Conservation (phyloP, 1,140 invertebrate species). For the Rhynchophorus ferrugineus region DNA sequence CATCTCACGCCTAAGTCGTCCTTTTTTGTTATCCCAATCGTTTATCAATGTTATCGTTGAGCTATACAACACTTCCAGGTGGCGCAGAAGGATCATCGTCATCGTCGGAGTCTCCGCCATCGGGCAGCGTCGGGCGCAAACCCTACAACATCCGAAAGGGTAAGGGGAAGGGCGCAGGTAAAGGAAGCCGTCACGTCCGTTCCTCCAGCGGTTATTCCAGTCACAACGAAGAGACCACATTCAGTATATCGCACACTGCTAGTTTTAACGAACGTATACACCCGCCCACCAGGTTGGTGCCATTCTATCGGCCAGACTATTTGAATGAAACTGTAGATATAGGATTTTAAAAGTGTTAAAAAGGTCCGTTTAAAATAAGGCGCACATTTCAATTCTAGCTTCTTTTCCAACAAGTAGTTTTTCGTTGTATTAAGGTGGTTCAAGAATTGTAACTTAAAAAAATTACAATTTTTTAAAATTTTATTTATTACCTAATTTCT, state of each 20-base stretch:
- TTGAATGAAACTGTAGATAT: neutral
- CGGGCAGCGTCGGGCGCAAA: conserved; percentile 52
- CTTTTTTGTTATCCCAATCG: too few species aligned
- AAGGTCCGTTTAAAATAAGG: neutral
- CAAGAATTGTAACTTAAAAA: too few species aligned
- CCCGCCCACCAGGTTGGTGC: conserved; percentile 47
- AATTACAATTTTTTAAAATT: too few species aligned
- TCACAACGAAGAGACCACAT: conserved; percentile 74
- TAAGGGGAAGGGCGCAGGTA: conserved; percentile 49
- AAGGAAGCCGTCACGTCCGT: conserved; percentile 53
- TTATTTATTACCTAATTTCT: too few species aligned
- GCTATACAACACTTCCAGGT: too few species aligned
- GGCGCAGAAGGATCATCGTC: conserved; percentile 61
- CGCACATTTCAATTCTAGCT: too few species aligned
- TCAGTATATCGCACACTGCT: conserved; percentile 66
- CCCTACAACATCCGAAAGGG: conserved; percentile 56
- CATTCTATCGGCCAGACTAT: neutral
- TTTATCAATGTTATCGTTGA: too few species aligned
- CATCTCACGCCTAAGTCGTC: too few species aligned
- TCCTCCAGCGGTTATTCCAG: conserved; percentile 69
- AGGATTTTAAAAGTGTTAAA: neutral
- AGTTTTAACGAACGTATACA: conserved; percentile 68
- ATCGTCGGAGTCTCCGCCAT: conserved; percentile 58
- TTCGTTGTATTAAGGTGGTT: too few species aligned
- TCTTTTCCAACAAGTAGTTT: too few species aligned